A percentile compares a stretch with the other conserved stretches of the same genome.
phyloP scores from a whole-genome alignment of 2,113 vertebrate species.

The Phoenicopterus ruber region DNA sequence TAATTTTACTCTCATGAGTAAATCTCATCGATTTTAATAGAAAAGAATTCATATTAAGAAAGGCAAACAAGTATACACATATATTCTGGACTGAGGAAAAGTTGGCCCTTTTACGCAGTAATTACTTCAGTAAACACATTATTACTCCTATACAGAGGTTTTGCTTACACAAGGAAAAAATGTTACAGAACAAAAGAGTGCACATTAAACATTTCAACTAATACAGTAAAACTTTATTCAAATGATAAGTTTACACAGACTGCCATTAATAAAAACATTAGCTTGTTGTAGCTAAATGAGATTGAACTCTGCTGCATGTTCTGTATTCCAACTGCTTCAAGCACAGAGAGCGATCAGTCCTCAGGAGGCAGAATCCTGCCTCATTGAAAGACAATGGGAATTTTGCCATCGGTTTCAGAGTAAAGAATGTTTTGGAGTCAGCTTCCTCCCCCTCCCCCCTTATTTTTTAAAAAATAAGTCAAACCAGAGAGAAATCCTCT shows the following conservation, averaged over 20 bases:
- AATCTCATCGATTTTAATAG: not conserved
- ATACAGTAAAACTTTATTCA: not conserved
- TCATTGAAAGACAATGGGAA: not conserved
- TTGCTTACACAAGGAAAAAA: not conserved
- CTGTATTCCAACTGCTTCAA: not conserved
- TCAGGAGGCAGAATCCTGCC: not conserved
- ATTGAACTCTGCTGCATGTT: not conserved
- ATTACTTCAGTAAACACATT: not conserved
- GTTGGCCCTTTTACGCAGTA: not conserved
- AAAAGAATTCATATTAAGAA: not conserved
- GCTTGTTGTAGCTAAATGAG: not conserved
- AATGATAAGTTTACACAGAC: not conserved
- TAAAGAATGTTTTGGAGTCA: not conserved
- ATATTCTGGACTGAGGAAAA: not conserved
- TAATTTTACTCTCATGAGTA: not conserved
- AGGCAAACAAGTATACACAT: not conserved
- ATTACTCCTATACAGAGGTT: not conserved
- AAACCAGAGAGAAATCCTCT: not conserved
- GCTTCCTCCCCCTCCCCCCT: not conserved
- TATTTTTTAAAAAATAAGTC: not conserved
- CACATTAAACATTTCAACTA: not conserved
- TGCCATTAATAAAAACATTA: not conserved
- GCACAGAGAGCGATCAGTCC: not conserved
- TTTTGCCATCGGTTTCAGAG: not conserved
- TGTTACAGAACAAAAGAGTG: not conserved